phyloP scores from a whole-genome alignment of 2,888 invertebrate genomes.

The Parnassius orleans region DNA sequence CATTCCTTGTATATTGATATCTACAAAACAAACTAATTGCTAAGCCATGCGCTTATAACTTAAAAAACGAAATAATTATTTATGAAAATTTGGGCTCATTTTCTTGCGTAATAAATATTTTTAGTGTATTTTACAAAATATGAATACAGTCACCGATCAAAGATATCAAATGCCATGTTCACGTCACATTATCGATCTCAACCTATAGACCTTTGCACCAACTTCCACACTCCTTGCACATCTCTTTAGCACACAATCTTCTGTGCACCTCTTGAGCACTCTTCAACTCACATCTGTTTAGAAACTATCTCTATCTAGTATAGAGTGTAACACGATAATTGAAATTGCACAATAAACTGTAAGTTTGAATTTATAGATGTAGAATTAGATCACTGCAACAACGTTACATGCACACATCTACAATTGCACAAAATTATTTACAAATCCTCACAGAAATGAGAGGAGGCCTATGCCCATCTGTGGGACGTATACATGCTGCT shows the following conservation, averaged over 20 bases:
- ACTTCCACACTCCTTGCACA: conserved; percentile 68
- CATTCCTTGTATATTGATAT: too few species aligned
- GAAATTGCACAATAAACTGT: conserved; percentile 66
- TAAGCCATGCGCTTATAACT: too few species aligned
- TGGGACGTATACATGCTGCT: too few species aligned
- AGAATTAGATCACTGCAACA: conserved; percentile 59
- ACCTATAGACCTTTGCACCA: conserved; percentile 67
- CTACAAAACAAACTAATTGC: too few species aligned
- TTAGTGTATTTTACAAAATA: too few species aligned
- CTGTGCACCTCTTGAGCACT: conserved; percentile 71
- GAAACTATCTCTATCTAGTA: conserved; percentile 70
- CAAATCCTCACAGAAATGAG: too few species aligned
- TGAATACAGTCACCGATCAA: too few species aligned
- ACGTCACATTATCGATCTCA: conserved; percentile 66
- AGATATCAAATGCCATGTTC: conserved; percentile 4
- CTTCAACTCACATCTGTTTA: conserved; percentile 59
- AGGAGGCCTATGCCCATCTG: too few species aligned
- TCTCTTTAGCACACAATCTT: conserved; percentile 67
- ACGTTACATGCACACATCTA: conserved; percentile 63
- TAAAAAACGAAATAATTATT: too few species aligned
- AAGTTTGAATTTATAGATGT: conserved; percentile 68
- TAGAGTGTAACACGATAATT: conserved; percentile 60
- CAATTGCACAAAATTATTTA: conserved; percentile 62
- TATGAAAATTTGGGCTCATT: too few species aligned
- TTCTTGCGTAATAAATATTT: too few species aligned